Evolutionary conservation across 2,797 vertebrate genomes (phyloP).

Genomic region (Pipistrellus pygmaeus): DNA sequence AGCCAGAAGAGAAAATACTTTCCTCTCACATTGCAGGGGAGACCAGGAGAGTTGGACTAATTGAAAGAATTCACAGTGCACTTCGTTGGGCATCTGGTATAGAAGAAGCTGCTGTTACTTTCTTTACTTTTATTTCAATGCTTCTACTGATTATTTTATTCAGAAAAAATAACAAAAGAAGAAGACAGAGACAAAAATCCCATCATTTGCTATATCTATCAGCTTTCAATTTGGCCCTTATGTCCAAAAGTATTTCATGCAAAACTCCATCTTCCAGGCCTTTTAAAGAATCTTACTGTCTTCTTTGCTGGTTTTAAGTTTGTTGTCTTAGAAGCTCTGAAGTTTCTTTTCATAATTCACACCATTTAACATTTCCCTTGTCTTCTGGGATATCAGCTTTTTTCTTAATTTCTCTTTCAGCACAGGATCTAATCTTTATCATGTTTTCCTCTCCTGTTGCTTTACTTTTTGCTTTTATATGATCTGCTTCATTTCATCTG

Average conservation of each 20-base stretch:
- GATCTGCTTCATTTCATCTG: conserved; percentile 95
- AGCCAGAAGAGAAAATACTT: background rate
- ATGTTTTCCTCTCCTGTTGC: conserved; percentile 95
- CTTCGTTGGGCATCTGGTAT: background rate
- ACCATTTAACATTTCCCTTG: conserved; percentile 96
- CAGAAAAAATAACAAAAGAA: background rate
- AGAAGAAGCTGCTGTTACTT: background rate
- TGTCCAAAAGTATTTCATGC: conserved; percentile 95
- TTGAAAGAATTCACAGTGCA: background rate
- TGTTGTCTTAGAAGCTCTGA: conserved; percentile 98
- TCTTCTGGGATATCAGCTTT: conserved; percentile 96
- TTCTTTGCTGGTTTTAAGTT: conserved; percentile 95
- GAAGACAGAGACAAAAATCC: background rate
- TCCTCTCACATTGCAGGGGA: background rate
- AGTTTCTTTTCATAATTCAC: conserved; percentile 99
- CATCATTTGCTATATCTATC: background rate
- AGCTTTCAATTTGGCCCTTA: conserved; percentile 88
- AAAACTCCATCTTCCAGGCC: conserved; percentile 95
- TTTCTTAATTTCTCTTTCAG: conserved; percentile 92
- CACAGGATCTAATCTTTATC: conserved; percentile 96
- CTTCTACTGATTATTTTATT: background rate
- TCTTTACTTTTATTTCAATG: background rate
- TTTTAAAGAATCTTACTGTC: conserved; percentile 92
- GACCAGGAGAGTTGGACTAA: background rate
- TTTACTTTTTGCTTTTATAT: conserved; percentile 95